These are phyloP conservation scores for Tipula helvola DNA, from an alignment of 2,888 invertebrate species.

Conservation along the genomic window DNA sequence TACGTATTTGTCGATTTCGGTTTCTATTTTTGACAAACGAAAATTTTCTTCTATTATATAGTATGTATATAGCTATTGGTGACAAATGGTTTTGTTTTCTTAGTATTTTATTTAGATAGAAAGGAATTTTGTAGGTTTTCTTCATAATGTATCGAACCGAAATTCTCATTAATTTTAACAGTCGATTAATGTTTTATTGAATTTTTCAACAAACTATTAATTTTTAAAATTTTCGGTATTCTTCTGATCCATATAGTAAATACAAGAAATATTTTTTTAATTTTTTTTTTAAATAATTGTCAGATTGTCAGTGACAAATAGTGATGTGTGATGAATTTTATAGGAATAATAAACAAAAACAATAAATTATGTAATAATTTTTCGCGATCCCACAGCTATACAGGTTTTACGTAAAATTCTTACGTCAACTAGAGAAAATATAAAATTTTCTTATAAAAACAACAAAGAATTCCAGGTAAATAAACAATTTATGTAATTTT, in stretches of 20 bases:
- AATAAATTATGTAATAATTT: too few species aligned
- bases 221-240: not conserved
- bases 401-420: not conserved
- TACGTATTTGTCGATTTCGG: not conserved
- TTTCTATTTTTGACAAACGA: not conserved
- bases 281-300: not conserved
- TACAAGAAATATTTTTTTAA: not conserved
- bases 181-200: not conserved
- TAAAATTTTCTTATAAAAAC: not conserved
- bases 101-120: not conserved
- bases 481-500: not conserved
- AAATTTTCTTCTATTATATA: not conserved
- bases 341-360: not conserved
- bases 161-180: not conserved
- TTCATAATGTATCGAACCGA: not conserved
- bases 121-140: not conserved
- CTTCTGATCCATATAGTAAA: not conserved
- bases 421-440: not conserved
- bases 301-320: not conserved
- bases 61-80: not conserved
- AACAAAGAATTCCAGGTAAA: not conserved
- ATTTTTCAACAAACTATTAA: too few species aligned
- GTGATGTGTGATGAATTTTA: not conserved
- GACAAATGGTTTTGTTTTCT: not conserved
- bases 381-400: not conserved